Percentiles rank a stretch among this genome's conserved stretches.
Conservation (phyloP, 2,797 vertebrate genomes). For the Cynopterus sphinx region DNA sequence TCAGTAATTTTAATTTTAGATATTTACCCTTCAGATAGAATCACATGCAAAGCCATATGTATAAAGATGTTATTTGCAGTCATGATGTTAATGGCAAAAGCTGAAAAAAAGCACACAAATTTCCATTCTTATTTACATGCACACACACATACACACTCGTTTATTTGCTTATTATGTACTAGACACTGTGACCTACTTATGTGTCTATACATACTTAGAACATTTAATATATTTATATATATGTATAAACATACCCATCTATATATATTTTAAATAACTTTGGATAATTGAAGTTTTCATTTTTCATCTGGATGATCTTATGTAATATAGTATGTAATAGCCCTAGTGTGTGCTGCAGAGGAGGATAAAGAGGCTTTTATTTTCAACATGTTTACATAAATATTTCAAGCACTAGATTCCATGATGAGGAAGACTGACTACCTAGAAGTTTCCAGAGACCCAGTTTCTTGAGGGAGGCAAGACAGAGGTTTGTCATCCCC, state of each 20-base stretch:
- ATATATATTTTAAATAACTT: not conserved
- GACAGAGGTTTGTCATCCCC: not conserved
- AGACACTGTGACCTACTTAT: not conserved
- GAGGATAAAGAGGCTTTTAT: not conserved
- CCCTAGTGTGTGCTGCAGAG: not conserved
- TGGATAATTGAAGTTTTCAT: not conserved
- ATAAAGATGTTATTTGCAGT: not conserved
- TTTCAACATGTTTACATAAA: conserved; percentile 11
- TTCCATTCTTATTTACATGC: not conserved
- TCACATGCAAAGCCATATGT: not conserved
- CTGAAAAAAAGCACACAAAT: not conserved
- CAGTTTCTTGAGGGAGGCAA: not conserved
- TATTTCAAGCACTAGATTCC: not conserved
- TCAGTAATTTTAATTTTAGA: not conserved
- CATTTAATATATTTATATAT: not conserved
- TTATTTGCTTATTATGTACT: not conserved
- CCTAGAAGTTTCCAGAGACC: not conserved
- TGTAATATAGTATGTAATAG: not conserved
- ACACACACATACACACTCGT: not conserved
- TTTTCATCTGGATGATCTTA: conserved; percentile 6
- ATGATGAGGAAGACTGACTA: not conserved
- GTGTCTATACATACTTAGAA: not conserved
- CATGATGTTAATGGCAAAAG: not conserved
- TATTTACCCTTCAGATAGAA: not conserved
- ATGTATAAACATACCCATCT: not conserved